Percentiles rank a stretch among this genome's conserved stretches.
phyloP scores from a whole-genome alignment of 2,113 vertebrate species.

The Hydropotes inermis region DNA sequence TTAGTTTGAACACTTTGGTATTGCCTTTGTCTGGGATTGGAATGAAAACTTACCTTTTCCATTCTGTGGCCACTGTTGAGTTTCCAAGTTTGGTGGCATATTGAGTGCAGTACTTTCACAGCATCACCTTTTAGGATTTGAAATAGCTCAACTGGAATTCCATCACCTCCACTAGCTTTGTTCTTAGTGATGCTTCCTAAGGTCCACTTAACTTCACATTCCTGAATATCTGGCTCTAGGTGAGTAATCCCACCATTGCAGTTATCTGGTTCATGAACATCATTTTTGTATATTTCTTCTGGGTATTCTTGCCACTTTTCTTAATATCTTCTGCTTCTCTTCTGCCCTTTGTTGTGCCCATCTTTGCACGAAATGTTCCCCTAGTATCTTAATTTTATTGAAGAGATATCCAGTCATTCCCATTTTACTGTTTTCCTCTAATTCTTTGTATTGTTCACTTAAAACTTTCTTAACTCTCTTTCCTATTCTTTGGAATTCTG shows the following conservation, averaged over 20 bases:
- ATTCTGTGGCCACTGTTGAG: not conserved
- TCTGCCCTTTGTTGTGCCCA: not conserved
- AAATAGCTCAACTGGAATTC: not conserved
- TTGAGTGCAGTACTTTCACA: not conserved
- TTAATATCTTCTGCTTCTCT: not conserved
- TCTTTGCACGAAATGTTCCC: not conserved
- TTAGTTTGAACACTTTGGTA: not conserved
- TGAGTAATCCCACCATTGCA: not conserved
- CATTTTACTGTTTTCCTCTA: not conserved
- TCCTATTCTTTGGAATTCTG: not conserved
- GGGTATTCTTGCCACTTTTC: not conserved
- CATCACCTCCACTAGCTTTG: not conserved
- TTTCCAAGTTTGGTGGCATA: not conserved
- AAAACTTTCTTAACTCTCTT: not conserved
- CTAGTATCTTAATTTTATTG: not conserved
- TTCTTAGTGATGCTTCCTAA: not conserved
- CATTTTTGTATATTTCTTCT: not conserved
- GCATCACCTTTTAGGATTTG: not conserved
- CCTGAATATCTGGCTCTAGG: not conserved
- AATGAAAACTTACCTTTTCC: not conserved
- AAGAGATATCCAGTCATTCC: not conserved
- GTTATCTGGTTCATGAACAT: not conserved
- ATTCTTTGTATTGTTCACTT: not conserved
- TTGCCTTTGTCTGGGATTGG: not conserved
- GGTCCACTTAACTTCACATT: not conserved